These are phyloP conservation scores for Myotis lucifugus DNA, from an alignment of 2,113 vertebrate species.

Conservation along the genomic window DNA sequence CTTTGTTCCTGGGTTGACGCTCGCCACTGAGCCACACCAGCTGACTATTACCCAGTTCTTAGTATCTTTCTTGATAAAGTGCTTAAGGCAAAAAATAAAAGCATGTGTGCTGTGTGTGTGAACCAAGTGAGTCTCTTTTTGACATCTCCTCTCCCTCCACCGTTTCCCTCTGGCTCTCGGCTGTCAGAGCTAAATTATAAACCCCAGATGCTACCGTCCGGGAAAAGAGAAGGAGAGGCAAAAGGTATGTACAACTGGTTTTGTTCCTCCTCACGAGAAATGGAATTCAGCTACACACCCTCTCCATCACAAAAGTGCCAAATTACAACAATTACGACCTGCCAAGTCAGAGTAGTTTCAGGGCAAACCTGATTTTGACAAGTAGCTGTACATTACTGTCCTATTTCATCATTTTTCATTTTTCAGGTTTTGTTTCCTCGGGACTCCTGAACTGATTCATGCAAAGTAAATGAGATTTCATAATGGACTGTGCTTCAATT, in stretches of 20 bases:
- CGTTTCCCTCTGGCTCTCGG: neutral
- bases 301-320: neutral
- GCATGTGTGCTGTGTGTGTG: neutral
- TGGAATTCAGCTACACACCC: neutral
- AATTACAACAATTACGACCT: neutral
- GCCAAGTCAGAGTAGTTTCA: neutral
- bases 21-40: no score
- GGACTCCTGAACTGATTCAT: slow-evolving; percentile 47
- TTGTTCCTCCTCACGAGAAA: neutral
- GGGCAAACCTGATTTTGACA: neutral
- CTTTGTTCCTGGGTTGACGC: no score
- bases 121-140: neutral
- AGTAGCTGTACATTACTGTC: neutral
- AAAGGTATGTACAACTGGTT: neutral
- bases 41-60: neutral
- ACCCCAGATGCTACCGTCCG: neutral
- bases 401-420: slow-evolving; percentile 46
- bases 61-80: neutral
- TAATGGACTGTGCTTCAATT: slow-evolving; percentile 64
- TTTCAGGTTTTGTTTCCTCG: slow-evolving; percentile 67
- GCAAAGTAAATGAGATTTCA: slow-evolving; percentile 48
- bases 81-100: neutral
- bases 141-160: neutral
- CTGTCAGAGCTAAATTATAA: slow-evolving; percentile 6
- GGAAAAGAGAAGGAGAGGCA: neutral